Percentiles rank a stretch among this genome's conserved stretches.
These are phyloP conservation scores for Zaprionus kolodkinae DNA, from an alignment of 1,140 invertebrate species.

Conservation along the genomic window DNA sequence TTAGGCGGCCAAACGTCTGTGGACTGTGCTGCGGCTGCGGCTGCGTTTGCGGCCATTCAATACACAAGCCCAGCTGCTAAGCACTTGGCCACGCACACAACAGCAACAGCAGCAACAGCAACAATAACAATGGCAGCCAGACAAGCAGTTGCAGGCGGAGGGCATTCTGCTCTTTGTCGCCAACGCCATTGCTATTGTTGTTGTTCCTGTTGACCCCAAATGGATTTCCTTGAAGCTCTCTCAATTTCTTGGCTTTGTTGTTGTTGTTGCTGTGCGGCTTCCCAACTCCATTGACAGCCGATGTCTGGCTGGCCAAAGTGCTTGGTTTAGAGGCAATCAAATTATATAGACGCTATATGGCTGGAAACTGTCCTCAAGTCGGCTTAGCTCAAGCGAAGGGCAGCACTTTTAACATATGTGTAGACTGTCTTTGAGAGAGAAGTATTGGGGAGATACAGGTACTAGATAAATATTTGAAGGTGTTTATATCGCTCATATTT, in stretches of 20 bases:
- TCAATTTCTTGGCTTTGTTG: slow-evolving; percentile 23
- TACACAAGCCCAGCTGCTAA: slow-evolving; percentile 55
- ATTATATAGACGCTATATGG: background rate
- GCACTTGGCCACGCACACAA: slow-evolving; percentile 18
- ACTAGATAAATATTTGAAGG: too few relatives aligned
- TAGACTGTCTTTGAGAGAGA: too few relatives aligned
- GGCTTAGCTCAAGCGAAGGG: background rate
- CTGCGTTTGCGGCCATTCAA: slow-evolving; percentile 38
- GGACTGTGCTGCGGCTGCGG: slow-evolving; percentile 26
- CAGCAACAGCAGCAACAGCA: slow-evolving; percentile 1
- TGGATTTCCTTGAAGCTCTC: slow-evolving; percentile 23
- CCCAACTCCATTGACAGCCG: slow-evolving; percentile 29
- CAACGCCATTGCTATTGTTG: background rate
- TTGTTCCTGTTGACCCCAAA: slow-evolving; percentile 14
- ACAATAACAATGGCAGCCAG: background rate
- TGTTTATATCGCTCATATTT: too few relatives aligned
- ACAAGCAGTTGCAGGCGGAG: background rate
- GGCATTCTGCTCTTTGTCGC: background rate
- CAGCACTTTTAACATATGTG: too few relatives aligned
- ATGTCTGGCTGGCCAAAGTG: slow-evolving; percentile 16
- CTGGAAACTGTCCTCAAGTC: background rate
- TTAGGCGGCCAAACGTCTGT: slow-evolving; percentile 41
- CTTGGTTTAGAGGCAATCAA: slow-evolving; percentile 31
- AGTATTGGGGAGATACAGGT: too few relatives aligned
- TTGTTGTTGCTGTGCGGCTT: slow-evolving; percentile 28